phyloP scores from a whole-genome alignment of 2,797 vertebrate species.

The Paguma larvata region DNA sequence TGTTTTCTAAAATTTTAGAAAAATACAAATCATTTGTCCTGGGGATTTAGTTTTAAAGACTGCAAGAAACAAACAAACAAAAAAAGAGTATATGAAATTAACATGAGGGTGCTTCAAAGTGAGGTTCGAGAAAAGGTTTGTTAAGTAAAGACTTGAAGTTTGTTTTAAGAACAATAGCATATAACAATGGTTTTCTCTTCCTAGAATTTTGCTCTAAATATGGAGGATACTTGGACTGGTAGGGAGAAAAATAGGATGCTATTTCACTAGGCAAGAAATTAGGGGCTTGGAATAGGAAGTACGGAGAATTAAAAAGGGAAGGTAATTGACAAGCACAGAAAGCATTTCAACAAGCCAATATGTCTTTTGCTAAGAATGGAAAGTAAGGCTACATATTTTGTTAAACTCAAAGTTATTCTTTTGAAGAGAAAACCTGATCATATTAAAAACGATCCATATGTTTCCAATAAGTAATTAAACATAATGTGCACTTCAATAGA shows the following conservation, averaged over 20 bases:
- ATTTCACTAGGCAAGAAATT: background rate
- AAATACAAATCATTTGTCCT: background rate
- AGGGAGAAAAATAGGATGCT: background rate
- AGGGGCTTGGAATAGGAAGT: background rate
- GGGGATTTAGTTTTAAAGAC: background rate
- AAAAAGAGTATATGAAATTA: background rate
- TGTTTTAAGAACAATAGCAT: background rate
- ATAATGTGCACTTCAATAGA: background rate
- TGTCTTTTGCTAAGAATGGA: background rate
- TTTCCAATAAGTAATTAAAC: background rate
- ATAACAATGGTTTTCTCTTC: background rate
- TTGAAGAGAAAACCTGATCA: background rate
- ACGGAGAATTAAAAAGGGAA: background rate
- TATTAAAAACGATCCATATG: background rate
- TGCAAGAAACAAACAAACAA: background rate
- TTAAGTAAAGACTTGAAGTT: background rate
- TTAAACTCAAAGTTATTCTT: background rate
- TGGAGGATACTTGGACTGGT: background rate
- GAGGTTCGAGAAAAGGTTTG: background rate
- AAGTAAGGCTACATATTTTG: background rate
- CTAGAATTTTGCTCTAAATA: background rate
- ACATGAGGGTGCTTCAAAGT: background rate
- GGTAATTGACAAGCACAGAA: background rate
- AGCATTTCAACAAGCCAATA: background rate
- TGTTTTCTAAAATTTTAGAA: conserved; percentile 2